Percentiles rank a stretch among this genome's conserved stretches.
Conservation (phyloP, 2,113 vertebrate genomes). For the Cyprinodon tularosa region DNA sequence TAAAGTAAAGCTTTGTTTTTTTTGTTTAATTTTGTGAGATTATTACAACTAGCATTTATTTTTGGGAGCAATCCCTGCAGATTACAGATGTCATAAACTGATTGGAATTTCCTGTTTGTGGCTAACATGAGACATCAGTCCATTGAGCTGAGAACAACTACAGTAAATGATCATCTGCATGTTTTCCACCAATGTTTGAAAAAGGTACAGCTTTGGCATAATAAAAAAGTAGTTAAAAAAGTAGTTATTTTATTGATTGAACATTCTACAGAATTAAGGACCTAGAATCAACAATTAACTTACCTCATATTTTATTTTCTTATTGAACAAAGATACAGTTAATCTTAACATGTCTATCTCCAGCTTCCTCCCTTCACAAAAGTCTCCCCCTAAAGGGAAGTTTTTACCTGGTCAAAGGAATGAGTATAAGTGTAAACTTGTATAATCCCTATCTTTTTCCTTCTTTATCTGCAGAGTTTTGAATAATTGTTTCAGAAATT, state of each 20-base stretch:
- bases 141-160: neutral
- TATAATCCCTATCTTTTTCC: too few relatives aligned
- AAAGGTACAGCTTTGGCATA: neutral
- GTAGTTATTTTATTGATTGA: too few relatives aligned
- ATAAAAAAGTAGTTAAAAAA: neutral
- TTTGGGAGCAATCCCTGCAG: neutral
- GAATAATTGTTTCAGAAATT: too few relatives aligned
- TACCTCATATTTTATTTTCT: neutral
- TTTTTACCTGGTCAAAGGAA: too few relatives aligned
- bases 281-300: neutral
- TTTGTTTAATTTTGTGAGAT: neutral
- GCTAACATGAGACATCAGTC: neutral
- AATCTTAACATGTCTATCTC: too few relatives aligned
- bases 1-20: neutral
- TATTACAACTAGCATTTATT: neutral
- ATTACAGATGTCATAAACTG: neutral
- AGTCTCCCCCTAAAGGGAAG: too few relatives aligned
- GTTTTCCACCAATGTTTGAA: neutral
- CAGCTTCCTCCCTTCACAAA: too few relatives aligned
- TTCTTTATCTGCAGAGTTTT: too few relatives aligned
- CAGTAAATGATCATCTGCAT: neutral
- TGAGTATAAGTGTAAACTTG: too few relatives aligned
- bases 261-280: too few relatives aligned
- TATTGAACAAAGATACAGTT: neutral
- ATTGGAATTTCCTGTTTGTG: neutral